Base-by-base conservation (phyloP, 2,113 vertebrate species). In the Rhizomys pruinosus region DNA sequence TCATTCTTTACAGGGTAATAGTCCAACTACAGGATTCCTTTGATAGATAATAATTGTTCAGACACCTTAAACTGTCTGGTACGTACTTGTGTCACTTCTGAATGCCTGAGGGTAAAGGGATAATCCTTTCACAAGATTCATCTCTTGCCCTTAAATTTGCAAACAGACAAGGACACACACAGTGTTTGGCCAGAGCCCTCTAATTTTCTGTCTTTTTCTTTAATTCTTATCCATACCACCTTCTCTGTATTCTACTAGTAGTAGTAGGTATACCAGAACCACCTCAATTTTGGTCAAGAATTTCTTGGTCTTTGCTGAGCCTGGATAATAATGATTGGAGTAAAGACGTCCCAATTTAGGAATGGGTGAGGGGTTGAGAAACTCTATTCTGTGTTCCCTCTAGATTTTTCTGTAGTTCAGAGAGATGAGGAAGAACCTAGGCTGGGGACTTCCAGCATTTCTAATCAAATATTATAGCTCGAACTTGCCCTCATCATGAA, bases 371-470 rank as follows among this genome's bases (percentile, higher is more conserved):
- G 89, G 87, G 90, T 84, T 94, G 92, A 94, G 93, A 95, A 91
- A 94, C 63, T 87, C 57, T 94, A 89, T 95, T 95, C 92, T 97
- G 80, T 94, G 61, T 95, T 95, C 87, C 93, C 61, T 94, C 91
- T 73, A 96, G 94, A 94, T 93, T 91, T 95, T 97, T 95, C 94
- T 96, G 0, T 95, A 92, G 89, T 92, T 96, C 88, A 95, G 95
- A 94, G 94, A 94, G 87, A 92, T 87, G 94, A 96, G 91, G 87
- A 95, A 63, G 94, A 90, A 91, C 92, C 90, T 94, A 92, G 91
- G 89, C 91, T 90, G 91, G 93, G 86, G 55, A 74, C 95, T 72
- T 89, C 88, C 81, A 92, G 91, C 91, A 86, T 93, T 92, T 92
- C 86, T 95, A 95, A 92, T 87, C 84, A 94, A 89, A 79, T 92